Base-by-base conservation (phyloP, 2,888 invertebrate genomes). In the Epirrita christyi region DNA sequence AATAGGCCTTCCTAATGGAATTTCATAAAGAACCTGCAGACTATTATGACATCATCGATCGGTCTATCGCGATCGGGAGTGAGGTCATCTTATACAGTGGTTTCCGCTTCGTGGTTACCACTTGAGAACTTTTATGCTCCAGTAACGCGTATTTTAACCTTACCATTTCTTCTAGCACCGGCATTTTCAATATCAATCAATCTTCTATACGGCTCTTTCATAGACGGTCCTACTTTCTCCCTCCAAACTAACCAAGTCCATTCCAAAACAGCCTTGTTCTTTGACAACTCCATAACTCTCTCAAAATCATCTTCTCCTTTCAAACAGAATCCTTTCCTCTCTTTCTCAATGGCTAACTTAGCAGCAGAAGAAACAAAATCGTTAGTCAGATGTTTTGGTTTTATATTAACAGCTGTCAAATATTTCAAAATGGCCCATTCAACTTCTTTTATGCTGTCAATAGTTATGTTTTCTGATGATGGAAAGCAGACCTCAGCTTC, bases 221-320 rank as follows among this genome's bases (percentile, higher is more conserved):
- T 93, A 2, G 84, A 78, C 0, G 87, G 87, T 0, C 95, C 94
- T 6, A 95, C 93, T 10, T 86, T 92, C 62, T 94, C 88, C 61
- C 96, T 88, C 96, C 96, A 96, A 5, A 86, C 84, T 11, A 88
- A 75, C 96, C 96, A 96, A 0, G 93, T 84, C 93, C 94, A 94
- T 61, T 84, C 82, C 50, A 95, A 81, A 44, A 93, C 88, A 3
- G 83, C 73, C 63, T 92, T 88, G 27, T 88, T 85, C 45, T 74
- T 87, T 0, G 90, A 85, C 49, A 82, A 79, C 11, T 85, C 81
- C 93, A 95, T 94, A 41, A 95, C 69, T 10, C 84, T 84, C 46
- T 94, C 93, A 67, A 96, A 83, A 69, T 95, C 94, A 0, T 92
- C 92, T 75, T 95, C 95, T 0, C 94, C 94, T 58, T 87, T 85